phyloP scores from a whole-genome alignment of 2,113 vertebrate genomes.

The Oreochromis tanganicae region DNA sequence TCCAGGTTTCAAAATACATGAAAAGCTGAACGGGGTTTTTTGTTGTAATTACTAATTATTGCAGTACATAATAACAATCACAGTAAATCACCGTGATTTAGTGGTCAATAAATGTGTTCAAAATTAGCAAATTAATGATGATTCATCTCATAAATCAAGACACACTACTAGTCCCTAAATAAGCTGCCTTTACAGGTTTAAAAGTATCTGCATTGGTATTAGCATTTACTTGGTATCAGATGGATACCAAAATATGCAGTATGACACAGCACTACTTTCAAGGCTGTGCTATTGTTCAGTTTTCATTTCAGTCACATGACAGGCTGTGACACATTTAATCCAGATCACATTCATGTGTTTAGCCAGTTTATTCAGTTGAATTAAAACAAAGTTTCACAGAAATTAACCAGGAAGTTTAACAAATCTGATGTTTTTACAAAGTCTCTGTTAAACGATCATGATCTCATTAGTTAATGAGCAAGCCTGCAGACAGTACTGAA shows the following conservation, averaged over 20 bases:
- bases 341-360: background rate
- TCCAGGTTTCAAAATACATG: background rate
- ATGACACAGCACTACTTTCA: background rate
- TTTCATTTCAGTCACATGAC: background rate
- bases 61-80: background rate
- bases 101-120: background rate
- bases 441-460: background rate
- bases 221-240: background rate
- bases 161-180: background rate
- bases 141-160: accelerated
- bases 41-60: background rate
- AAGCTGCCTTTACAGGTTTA: background rate
- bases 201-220: background rate
- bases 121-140: background rate
- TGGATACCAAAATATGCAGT: background rate
- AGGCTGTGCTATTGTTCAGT: background rate
- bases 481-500: background rate
- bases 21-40: background rate
- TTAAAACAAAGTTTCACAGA: background rate
- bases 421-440: background rate
- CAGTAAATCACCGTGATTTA: background rate
- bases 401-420: background rate
- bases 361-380: background rate
- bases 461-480: background rate
- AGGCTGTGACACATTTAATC: background rate